Conservation (phyloP, 2,113 vertebrate species). For the Arizona elegans region DNA sequence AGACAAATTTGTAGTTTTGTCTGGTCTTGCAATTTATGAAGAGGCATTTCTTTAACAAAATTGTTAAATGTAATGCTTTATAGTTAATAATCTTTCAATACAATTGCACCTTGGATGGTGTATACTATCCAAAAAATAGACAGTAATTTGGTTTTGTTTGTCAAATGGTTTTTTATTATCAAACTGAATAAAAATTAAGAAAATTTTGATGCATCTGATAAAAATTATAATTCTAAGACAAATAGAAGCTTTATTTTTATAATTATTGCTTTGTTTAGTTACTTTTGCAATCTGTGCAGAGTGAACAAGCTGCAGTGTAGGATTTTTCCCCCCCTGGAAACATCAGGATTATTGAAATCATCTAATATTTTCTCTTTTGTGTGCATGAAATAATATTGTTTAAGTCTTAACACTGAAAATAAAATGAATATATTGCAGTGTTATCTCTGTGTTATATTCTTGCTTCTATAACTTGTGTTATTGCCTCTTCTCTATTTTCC, state of each 20-base stretch:
- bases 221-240: neutral
- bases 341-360: neutral
- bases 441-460: neutral
- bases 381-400: neutral
- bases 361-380: neutral
- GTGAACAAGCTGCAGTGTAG: neutral
- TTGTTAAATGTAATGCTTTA: constrained; percentile 15
- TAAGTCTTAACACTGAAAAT: neutral
- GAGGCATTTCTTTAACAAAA: constrained; percentile 12
- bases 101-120: neutral
- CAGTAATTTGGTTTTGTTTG: neutral
- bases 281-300: neutral
- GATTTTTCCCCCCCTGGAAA: neutral
- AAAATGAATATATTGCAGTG: neutral
- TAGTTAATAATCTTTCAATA: neutral
- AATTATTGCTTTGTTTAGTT: neutral
- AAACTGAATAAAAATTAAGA: neutral
- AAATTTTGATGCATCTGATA: neutral
- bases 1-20: constrained; percentile 32
- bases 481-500: neutral
- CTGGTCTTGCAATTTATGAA: constrained; percentile 31
- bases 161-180: neutral
- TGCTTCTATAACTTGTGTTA: neutral
- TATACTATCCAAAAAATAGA: neutral
- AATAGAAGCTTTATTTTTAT: neutral